Conservation (phyloP, 1,140 invertebrate genomes). For the Halyomorpha halys region DNA sequence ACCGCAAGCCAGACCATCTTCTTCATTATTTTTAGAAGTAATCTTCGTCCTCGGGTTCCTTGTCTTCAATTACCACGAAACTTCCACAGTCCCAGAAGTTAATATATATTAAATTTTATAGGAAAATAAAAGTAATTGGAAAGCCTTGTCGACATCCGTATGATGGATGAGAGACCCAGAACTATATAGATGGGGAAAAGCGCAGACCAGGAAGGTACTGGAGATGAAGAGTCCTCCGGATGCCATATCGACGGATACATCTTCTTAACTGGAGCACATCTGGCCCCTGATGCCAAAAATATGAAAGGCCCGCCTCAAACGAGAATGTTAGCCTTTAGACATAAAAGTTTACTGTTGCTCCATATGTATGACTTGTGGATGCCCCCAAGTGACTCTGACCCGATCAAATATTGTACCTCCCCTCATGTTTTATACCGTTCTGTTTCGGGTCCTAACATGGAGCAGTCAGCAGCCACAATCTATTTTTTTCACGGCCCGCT, state of each 20-base stretch:
- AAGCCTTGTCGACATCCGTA: too few relatives aligned
- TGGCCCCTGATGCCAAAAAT: slow-evolving; percentile 23
- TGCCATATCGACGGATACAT: slow-evolving; percentile 2
- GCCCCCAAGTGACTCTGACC: slow-evolving; percentile 20
- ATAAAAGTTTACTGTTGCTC: slow-evolving; percentile 31
- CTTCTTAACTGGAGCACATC: slow-evolving; percentile 14
- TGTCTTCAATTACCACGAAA: too few relatives aligned
- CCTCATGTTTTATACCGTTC: background rate
- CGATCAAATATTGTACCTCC: slow-evolving; percentile 19
- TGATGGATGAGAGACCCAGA: too few relatives aligned
- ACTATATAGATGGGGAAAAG: background rate
- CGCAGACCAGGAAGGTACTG: background rate
- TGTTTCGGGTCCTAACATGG: background rate
- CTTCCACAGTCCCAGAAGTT: too few relatives aligned
- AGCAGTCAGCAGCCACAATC: background rate
- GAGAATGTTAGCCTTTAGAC: slow-evolving; percentile 19
- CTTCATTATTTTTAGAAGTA: too few relatives aligned
- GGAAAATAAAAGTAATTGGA: too few relatives aligned
- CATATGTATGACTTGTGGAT: slow-evolving; percentile 30
- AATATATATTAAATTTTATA: too few relatives aligned
- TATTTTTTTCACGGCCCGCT: slow-evolving; percentile 16
- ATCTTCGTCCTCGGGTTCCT: too few relatives aligned
- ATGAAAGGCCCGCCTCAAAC: slow-evolving; percentile 22
- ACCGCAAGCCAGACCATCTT: too few relatives aligned
- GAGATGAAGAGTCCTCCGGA: background rate